Percentiles rank a stretch among this genome's conserved stretches.
Evolutionary conservation across 1,140 invertebrate genomes (phyloP).

Genomic region (Cydia fagiglandana): DNA sequence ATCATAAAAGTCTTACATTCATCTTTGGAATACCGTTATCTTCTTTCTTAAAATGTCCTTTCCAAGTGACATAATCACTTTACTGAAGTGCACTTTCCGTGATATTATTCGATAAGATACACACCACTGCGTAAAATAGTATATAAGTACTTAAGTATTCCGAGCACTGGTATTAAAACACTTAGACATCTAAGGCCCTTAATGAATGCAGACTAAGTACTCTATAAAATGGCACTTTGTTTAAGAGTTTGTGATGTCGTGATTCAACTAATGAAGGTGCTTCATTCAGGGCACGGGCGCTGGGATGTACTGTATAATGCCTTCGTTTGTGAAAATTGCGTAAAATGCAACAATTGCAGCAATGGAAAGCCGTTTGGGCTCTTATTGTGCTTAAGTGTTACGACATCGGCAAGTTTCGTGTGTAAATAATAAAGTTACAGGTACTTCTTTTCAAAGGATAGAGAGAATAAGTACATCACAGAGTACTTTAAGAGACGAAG

Average conservation of each 20-base stretch:
- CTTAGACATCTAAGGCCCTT: constrained; percentile 4
- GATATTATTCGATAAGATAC: neutral
- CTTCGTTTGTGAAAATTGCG: neutral
- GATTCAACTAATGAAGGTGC: constrained; percentile 6
- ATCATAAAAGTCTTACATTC: too few relatives aligned
- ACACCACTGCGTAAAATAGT: neutral
- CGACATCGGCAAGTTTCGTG: too few relatives aligned
- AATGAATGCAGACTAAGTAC: constrained; percentile 17
- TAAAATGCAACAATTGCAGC: neutral
- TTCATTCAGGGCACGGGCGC: constrained; percentile 16
- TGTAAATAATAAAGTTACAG: too few relatives aligned
- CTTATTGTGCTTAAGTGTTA: too few relatives aligned
- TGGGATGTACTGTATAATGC: neutral
- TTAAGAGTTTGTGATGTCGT: neutral
- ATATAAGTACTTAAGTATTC: neutral
- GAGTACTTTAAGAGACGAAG: too few relatives aligned
- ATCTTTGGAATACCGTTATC: too few relatives aligned
- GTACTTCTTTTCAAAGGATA: too few relatives aligned
- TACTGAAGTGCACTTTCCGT: too few relatives aligned
- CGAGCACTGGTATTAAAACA: neutral
- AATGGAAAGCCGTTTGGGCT: too few relatives aligned
- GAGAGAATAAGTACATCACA: too few relatives aligned
- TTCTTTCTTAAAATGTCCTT: too few relatives aligned
- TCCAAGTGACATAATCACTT: too few relatives aligned
- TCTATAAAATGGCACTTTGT: constrained; percentile 8